A percentile compares a stretch with the other conserved stretches of the same genome.
Evolutionary conservation across 2,113 vertebrate genomes (phyloP).

Genomic region (Bubalus kerabau): DNA sequence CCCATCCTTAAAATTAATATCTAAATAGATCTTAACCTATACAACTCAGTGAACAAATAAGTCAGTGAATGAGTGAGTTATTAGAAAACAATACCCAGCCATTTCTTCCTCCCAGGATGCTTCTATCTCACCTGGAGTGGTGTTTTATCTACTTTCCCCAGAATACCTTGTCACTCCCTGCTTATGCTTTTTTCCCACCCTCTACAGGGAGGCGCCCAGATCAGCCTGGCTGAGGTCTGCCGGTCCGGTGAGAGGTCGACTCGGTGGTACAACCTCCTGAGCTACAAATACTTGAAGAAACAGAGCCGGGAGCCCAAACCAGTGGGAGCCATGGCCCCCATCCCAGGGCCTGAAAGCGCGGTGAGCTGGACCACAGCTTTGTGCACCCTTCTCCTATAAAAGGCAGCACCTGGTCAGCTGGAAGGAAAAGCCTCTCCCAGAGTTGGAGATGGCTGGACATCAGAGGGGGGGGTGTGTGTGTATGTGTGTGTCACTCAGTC

Average conservation of each 20-base stretch:
- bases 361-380: constrained; percentile 64
- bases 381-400: neutral
- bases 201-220: constrained; percentile 92
- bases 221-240: constrained; percentile 92
- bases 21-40: neutral
- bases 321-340: constrained; percentile 57
- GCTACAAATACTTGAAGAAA: constrained; percentile 85
- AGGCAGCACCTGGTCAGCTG: neutral
- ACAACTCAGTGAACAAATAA: neutral
- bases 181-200: neutral
- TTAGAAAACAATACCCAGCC: neutral
- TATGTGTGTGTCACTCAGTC: neutral
- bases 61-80: neutral
- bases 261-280: constrained; percentile 96
- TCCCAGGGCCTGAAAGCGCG: constrained; percentile 69
- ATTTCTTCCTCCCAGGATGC: neutral
- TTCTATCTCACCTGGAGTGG: neutral
- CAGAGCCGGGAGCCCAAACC: constrained; percentile 79
- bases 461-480: neutral
- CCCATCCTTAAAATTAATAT: neutral
- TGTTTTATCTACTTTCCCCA: neutral
- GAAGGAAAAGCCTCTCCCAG: neutral
- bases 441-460: neutral
- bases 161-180: neutral
- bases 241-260: constrained; percentile 86